Conservation (phyloP, 2,797 vertebrate genomes). For the Poecilia gillii region DNA sequence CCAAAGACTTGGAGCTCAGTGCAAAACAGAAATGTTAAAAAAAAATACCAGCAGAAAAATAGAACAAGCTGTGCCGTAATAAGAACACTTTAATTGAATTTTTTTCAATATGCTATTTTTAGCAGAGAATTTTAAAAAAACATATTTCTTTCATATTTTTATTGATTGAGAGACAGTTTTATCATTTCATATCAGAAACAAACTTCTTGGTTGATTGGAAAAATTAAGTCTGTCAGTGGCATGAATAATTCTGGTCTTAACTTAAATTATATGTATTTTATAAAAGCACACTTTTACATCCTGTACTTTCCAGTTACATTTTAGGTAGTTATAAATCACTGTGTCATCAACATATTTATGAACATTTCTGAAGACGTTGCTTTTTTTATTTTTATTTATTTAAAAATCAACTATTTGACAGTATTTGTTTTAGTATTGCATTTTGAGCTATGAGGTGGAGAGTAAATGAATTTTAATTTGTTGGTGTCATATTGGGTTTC, state of each 20-base stretch:
- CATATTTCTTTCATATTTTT: background rate
- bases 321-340: background rate
- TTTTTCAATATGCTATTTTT: background rate
- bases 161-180: background rate
- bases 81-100: background rate
- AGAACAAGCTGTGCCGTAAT: background rate
- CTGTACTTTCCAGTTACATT: background rate
- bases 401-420: background rate
- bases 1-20: background rate
- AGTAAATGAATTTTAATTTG: background rate
- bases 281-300: background rate
- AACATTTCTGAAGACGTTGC: background rate
- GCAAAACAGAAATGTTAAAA: background rate
- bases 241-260: background rate
- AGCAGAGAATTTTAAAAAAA: background rate
- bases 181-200: background rate
- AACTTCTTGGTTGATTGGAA: background rate
- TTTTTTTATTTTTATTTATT: background rate
- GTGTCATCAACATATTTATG: background rate
- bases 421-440: background rate
- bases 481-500: background rate
- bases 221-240: background rate
- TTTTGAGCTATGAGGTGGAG: background rate
- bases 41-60: background rate
- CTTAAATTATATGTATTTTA: background rate